Conservation (phyloP, 1,140 invertebrate species). For the Trichonephila inaurata region DNA sequence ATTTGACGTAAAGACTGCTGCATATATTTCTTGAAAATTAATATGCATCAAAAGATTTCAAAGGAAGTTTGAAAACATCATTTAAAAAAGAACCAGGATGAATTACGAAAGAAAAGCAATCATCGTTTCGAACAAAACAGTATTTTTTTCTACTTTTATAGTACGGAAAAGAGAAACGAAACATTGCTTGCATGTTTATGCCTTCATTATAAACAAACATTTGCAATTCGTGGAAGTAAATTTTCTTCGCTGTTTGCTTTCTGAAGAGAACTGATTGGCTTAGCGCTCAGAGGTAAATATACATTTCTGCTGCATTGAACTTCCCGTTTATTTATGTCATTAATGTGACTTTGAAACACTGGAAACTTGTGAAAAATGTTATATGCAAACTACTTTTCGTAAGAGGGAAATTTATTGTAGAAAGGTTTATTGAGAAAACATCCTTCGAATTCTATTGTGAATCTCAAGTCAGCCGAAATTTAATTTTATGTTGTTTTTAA, state of each 20-base stretch:
- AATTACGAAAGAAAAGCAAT: not conserved
- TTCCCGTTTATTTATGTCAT: no score
- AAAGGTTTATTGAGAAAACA: no score
- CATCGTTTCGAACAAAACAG: not conserved
- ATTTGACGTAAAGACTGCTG: no score
- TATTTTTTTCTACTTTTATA: not conserved
- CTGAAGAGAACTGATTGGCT: constrained; percentile 10
- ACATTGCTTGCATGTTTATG: constrained; percentile 1
- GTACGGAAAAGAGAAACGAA: not conserved
- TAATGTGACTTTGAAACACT: no score
- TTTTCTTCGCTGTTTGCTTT: not conserved
- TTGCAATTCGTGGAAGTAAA: not conserved
- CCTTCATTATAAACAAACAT: constrained; percentile 42
- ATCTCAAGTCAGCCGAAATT: no score
- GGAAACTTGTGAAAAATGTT: no score
- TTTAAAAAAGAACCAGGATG: not conserved
- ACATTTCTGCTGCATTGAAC: not conserved
- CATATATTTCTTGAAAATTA: not conserved
- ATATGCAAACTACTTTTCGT: no score
- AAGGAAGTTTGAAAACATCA: not conserved
- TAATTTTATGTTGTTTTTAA: no score
- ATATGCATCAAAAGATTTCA: not conserved
- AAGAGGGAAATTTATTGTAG: no score
- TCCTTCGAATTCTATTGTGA: no score
- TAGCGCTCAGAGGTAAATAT: not conserved